Evolutionary conservation across 2,888 invertebrate species (phyloP), one percentile per base, ranked within the genome.

Genomic region (Tetragonula carbonaria): DNA sequence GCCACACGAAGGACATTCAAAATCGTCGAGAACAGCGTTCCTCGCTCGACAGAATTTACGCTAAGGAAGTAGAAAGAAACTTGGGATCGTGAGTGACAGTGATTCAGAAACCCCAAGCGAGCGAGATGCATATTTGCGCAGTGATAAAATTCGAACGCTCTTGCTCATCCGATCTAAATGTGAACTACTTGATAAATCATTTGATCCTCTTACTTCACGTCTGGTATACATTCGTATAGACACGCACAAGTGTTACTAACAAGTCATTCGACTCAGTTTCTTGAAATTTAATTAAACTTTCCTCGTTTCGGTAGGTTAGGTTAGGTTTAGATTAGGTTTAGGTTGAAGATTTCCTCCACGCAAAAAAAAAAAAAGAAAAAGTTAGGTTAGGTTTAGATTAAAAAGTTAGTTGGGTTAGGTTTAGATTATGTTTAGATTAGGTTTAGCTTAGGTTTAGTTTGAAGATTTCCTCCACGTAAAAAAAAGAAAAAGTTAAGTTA

Each of bases 1-100:
- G 14, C 8, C 28, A 2, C 21, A 50, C 51, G 51, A 67, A 59
- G 63, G 72, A 70, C 51, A 80, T 80, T 82, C 55, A 51, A 75
- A 72, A 63, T 82, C 38, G 23, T 28, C 18, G 59, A 28, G 28
- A 28, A 53, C 59, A 38, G 76, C 62, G 55, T 82, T 75, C 33
- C 73, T 55, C 55, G 33, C 38, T 23, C 50, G 62, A 50, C 72
- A 62, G 11, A 21, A 62, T 50, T 75, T 75, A 63, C 82, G 76
- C 71, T 71, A 81, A 66, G 2, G 18, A 28, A 16, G 23, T 55
- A 33, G 72, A 28, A 28, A 38, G 76, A 63, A 82, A 81, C 63
- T 50, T 68, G 50, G 68, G 23, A 23, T 72, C 33, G 28, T 28
- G n/a, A 11, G 18, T n/a, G 21, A 21, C 33, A 38, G 21, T 80